Evolutionary conservation across 2,113 vertebrate species (phyloP).

Genomic region (Thymallus thymallus): DNA sequence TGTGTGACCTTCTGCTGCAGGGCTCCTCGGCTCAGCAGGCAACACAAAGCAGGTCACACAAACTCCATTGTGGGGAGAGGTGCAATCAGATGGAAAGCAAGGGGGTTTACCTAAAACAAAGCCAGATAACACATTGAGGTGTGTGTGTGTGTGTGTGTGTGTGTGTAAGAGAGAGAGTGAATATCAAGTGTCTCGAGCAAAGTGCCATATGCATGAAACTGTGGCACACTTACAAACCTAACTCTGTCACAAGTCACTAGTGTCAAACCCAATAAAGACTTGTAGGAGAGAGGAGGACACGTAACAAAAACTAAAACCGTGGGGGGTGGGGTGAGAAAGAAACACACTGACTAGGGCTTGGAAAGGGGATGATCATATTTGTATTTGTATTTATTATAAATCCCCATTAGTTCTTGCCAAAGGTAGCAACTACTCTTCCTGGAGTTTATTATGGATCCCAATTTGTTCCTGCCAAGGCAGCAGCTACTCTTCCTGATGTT

Average conservation of each 20-base stretch:
- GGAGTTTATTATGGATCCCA: too few species aligned
- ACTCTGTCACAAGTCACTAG: not conserved
- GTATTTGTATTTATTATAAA: too few species aligned
- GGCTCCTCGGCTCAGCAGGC: constrained; percentile 41
- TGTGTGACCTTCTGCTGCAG: constrained; percentile 68
- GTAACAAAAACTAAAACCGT: not conserved
- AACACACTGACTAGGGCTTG: not conserved
- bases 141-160: constrained; percentile 4
- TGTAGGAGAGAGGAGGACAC: not conserved
- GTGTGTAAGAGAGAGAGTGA: not conserved
- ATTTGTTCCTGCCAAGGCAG: too few species aligned
- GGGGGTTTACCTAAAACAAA: not conserved
- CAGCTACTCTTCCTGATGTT: too few species aligned
- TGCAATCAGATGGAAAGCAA: not conserved
- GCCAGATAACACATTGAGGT: not conserved
- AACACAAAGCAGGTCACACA: constrained; percentile 54
- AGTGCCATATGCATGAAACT: constrained; percentile 7
- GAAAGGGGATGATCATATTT: not conserved
- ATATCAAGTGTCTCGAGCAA: constrained; percentile 2
- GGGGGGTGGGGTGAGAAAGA: not conserved
- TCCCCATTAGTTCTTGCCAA: too few species aligned
- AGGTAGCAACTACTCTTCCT: too few species aligned
- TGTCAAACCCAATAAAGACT: not conserved
- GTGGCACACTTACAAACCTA: not conserved
- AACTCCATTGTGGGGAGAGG: constrained; percentile 7